Evolutionary conservation across 2,797 vertebrate species (phyloP), one percentile per base, ranked within the genome.

Genomic region (Hipposideros larvatus): DNA sequence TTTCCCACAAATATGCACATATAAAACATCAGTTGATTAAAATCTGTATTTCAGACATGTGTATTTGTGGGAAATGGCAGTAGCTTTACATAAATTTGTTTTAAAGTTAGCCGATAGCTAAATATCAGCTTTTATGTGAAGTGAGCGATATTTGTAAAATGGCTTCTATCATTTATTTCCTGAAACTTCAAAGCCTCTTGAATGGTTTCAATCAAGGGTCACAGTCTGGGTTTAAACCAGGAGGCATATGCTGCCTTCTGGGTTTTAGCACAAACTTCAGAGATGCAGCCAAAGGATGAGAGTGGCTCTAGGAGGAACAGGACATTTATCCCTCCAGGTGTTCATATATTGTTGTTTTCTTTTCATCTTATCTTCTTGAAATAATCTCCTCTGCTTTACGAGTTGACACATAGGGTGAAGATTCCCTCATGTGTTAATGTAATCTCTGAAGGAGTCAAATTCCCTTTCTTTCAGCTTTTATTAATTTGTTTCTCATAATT

Each of bases 401-500:
- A 94, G 61, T 66, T 97, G 94, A 96, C 95, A 93, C 46, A 28
- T 66, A 82, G 88, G 92, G 96, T 94, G 96, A 97, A 96, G 88
- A 0, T 96, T 94, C 86, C 91, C 87, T 95, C 10, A 2, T 87
- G 90, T 91, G 94, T 96, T 96, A 94, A 84, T 96, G 91, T 74
- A 95, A 96, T 97, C 94, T 96, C 86, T 46, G 75, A 96, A 93
- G 85, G 70, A 94, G 83, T 95, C 51, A 59, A 95, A 95, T 95
- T 95, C 87, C 37, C 68, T 96, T 95, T 97, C 73, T 95, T 96
- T 96, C n/a, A 26, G 43, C 48, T 78, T 97, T 96, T 94, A 97
- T 97, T 98, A 97, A 98, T 97, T 98, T 97, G 95, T 96, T 97
- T 95, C 95, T 95, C 83, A 90, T 97, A 97, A 98, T 98, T 98